A percentile compares a stretch with the other conserved stretches of the same genome.
Conservation (phyloP, 2,888 invertebrate genomes). For the Rosalia funebris region DNA sequence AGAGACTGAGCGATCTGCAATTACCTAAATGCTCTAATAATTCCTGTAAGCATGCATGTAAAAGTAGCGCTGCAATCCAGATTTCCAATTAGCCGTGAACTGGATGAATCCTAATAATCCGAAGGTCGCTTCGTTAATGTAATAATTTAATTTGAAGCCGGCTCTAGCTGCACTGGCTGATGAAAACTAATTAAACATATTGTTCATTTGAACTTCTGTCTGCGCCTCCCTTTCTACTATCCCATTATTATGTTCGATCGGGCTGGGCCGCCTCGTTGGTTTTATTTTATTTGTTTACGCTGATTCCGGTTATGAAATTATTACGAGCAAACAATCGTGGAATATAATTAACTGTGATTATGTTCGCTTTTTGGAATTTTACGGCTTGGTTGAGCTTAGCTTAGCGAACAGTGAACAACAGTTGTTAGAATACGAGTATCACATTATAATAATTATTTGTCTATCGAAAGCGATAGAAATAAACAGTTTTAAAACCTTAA, state of each 20-base stretch:
- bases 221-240: neutral
- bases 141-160: slow-evolving; percentile 42
- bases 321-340: slow-evolving; percentile 7
- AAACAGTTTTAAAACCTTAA: too few species aligned
- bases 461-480: too few species aligned
- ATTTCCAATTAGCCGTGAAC: slow-evolving; percentile 42
- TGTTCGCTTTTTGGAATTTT: neutral
- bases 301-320: slow-evolving; percentile 11
- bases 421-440: too few species aligned
- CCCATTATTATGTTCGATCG: slow-evolving; percentile 19
- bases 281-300: slow-evolving; percentile 4
- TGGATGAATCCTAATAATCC: slow-evolving; percentile 27
- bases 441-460: too few species aligned
- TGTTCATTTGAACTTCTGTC: slow-evolving; percentile 37
- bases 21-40: neutral
- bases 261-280: slow-evolving; percentile 1
- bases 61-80: slow-evolving; percentile 21
- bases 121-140: slow-evolving; percentile 31
- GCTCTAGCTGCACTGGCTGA: slow-evolving; percentile 29
- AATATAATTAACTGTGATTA: slow-evolving; percentile 13
- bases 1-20: neutral
- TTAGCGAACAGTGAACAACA: too few species aligned
- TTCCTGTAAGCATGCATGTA: slow-evolving; percentile 4
- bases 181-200: slow-evolving; percentile 44
- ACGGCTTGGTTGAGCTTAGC: too few species aligned